These are phyloP conservation scores for Leptoteleia sp. DNA, from an alignment of 1,140 invertebrate species.

Conservation along the genomic window DNA sequence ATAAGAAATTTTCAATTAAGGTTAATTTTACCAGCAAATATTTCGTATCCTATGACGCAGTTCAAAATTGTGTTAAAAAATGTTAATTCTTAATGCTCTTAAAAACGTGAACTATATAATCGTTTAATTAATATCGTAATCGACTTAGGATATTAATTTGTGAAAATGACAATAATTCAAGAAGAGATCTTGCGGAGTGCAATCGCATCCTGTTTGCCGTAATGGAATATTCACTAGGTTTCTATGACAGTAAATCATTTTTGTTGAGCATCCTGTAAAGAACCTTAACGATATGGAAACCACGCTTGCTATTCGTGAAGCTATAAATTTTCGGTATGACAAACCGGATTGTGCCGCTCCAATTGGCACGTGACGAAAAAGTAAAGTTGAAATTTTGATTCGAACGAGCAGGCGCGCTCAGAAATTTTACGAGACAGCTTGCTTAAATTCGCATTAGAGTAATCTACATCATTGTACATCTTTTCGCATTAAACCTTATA, in stretches of 20 bases:
- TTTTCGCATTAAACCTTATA: neutral
- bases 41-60: constrained; percentile 4
- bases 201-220: constrained; percentile 37
- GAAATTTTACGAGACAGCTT: constrained; percentile 28
- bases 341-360: constrained; percentile 60
- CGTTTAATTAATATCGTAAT: too few relatives aligned
- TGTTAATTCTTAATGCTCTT: too few relatives aligned
- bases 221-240: constrained; percentile 55
- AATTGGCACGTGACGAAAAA: constrained; percentile 52
- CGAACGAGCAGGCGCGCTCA: constrained; percentile 24
- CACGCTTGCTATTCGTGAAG: constrained; percentile 34
- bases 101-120: too few relatives aligned
- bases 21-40: constrained; percentile 15
- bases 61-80: constrained; percentile 28
- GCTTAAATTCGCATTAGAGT: constrained; percentile 3
- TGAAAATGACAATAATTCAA: constrained; percentile 53
- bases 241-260: constrained; percentile 59
- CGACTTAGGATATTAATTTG: too few relatives aligned
- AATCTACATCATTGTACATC: neutral
- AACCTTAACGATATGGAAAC: constrained; percentile 58
- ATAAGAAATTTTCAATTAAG: constrained; percentile 37
- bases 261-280: constrained; percentile 26
- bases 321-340: constrained; percentile 55
- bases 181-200: constrained; percentile 28
- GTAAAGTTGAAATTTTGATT: constrained; percentile 40